Evolutionary conservation across 2,888 invertebrate genomes (phyloP), one percentile per base, ranked within the genome.

Genomic region (Carabus problematicus): DNA sequence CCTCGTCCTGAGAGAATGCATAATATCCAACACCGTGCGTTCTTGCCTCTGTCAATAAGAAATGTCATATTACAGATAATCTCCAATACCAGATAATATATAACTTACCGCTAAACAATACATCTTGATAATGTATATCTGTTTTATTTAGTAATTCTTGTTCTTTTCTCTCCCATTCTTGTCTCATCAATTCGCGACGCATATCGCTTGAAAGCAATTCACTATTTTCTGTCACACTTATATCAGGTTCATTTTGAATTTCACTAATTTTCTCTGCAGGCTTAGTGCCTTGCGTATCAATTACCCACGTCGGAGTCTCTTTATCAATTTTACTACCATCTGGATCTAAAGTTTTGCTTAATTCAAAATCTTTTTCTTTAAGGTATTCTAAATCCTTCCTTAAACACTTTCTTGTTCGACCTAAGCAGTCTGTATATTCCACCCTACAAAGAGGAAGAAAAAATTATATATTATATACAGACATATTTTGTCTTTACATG

Each of bases 21-120:
- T 91, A 97, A 82, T 94, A 98, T 4, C 94, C 94, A 14, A 95
- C 95, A 77, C 97, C 98, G 78, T 97, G 97, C 9, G 90, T 87
- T 71, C 97, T 87, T 0, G 96, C 94, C 88, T 98, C 97, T 90
- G 81, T 18, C 80, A 73, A 71, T 70, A 71, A 71, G 42, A 55
- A 41, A 8, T 19, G 40, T 39, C 66, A 56, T 62, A 70, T 41
- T 43, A 40, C 3, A 59, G 18, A 71, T 62, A 42, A 54, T 39
- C 12, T 0, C 8, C 12, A 14, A 9, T 16, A 55, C 9, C 19
- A 52, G 39, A 29, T 7, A 11, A 29, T 47, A 69, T 68, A 8
- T 47, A 73, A 73, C 16, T 29, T 79, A 92, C 92, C 93, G 81
- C 95, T 92, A 81, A 92, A 95, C 68, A 94, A 85, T 62, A 98